Evolutionary conservation across 2,888 invertebrate genomes (phyloP).

Genomic region (Cephus pygmeus): DNA sequence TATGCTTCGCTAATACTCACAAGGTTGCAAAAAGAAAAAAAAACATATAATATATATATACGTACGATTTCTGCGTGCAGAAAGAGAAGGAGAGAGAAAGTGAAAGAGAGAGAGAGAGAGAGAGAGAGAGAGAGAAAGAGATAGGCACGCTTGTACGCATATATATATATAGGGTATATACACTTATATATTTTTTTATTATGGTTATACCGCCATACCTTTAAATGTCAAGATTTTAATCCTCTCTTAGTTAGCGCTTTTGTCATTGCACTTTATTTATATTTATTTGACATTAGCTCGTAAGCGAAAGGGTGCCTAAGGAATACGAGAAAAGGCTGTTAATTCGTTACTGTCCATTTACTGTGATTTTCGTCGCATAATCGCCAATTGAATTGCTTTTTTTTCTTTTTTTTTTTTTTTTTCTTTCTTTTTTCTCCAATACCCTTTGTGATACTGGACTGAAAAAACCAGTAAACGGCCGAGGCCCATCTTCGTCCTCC

Average conservation of each 20-base stretch:
- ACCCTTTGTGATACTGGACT: constrained; percentile 20
- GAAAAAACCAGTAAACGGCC: neutral
- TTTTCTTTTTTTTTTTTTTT: constrained; percentile 33
- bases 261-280: constrained; percentile 44
- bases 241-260: constrained; percentile 1
- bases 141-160: constrained; percentile 2
- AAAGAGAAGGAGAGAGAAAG: neutral
- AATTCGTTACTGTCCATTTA: constrained; percentile 46
- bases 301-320: constrained; percentile 61
- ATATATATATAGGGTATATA: constrained; percentile 2
- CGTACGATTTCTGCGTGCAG: neutral
- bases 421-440: constrained; percentile 27
- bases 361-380: constrained; percentile 62
- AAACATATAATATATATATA: neutral
- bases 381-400: constrained; percentile 45
- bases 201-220: constrained; percentile 3
- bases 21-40: constrained; percentile 51
- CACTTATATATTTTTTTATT: constrained; percentile 8
- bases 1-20: constrained; percentile 62
- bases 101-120: neutral
- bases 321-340: constrained; percentile 51
- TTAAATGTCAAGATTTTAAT: constrained; percentile 5
- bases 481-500: neutral
- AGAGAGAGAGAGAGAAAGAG: neutral
- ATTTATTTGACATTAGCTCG: constrained; percentile 58